Conservation (phyloP, 2,797 vertebrate species). For the Otus scops region DNA sequence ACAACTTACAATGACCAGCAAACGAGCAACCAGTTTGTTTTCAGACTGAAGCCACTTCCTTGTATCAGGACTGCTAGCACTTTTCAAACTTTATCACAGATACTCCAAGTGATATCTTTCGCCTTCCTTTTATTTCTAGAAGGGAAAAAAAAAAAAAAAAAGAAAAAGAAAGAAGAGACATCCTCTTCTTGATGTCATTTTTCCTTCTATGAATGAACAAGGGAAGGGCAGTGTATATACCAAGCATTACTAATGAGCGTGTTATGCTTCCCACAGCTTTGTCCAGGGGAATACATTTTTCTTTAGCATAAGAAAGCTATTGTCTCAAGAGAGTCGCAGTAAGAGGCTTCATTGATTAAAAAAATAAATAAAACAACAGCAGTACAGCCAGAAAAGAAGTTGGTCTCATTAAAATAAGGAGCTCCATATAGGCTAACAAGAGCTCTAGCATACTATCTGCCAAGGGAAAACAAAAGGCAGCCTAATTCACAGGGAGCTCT, state of each 20-base stretch:
- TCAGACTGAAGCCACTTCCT: neutral
- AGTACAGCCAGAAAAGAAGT: conserved; percentile 59
- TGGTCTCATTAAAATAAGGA: conserved; percentile 74
- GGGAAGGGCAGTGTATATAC: conserved; percentile 69
- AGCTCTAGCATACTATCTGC: conserved; percentile 68
- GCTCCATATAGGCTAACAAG: conserved; percentile 73
- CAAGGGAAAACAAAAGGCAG: conserved; percentile 75
- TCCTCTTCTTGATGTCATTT: conserved; percentile 53
- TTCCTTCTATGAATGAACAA: conserved; percentile 50
- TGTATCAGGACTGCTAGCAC: neutral
- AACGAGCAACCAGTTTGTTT: neutral
- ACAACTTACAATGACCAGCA: neutral
- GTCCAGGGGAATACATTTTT: conserved; percentile 72
- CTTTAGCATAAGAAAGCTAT: conserved; percentile 78
- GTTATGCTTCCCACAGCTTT: conserved; percentile 75
- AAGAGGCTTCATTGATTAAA: conserved; percentile 74
- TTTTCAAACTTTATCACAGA: neutral
- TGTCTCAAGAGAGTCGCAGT: conserved; percentile 70
- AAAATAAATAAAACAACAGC: conserved; percentile 61
- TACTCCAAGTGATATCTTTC: neutral
- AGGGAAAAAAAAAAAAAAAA: neutral
- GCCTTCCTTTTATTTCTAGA: conserved; percentile 16
- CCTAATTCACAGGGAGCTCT: conserved; percentile 64
- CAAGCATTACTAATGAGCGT: conserved; percentile 71
- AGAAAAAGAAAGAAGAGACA: neutral